Evolutionary conservation across 2,888 invertebrate species (phyloP), one percentile per base, ranked within the genome.

Genomic region (Tribolium freemani): DNA sequence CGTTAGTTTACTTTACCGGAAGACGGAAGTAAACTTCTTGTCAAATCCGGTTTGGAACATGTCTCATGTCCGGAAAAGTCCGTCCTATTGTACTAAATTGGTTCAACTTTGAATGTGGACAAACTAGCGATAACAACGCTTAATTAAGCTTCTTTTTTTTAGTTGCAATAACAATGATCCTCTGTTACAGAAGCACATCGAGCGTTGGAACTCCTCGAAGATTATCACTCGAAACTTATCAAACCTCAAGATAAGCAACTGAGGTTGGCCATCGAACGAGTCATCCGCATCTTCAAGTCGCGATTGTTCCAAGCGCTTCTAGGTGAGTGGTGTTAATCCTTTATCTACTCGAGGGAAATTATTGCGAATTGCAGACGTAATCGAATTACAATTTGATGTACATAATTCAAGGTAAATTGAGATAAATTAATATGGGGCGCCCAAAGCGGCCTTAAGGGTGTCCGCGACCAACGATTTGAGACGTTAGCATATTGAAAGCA

Each of bases 241-340:
- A 94, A 94, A 87, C 95, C 98, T 67, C 96, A 97, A 86, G 98
- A 99, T 88, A 93, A 96, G 84, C 97, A 98, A 85, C 91, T 99
- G 80, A 92, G 97, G 80, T 92, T 95, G 82, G 98, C 98, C 80
- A 98, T 99, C 86, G 99, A 99, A 88, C 92, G 98, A 81, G 97
- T 99, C 85, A 98, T 99, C 87, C 91, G 96, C 83, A 97, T 98
- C 88, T 99, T 99, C 90, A 99, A 99, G 88, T 98, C 97, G 82
- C 91, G 97, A 75, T 93, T 99, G 76, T 99, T 99, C 89, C 98
- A 98, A 88, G 98, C 99, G 78, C 90, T 99, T 80, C 90, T 99
- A 88, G 99, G 98, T 99, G 89, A 92, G 93, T 90, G 61, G 38
- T 38, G 38, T 70, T 57, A 48, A 67, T 61, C 45, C 26, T 71